These are phyloP conservation scores for Cephus sareptanus DNA, from an alignment of 2,888 invertebrate genomes.

Conservation along the genomic window DNA sequence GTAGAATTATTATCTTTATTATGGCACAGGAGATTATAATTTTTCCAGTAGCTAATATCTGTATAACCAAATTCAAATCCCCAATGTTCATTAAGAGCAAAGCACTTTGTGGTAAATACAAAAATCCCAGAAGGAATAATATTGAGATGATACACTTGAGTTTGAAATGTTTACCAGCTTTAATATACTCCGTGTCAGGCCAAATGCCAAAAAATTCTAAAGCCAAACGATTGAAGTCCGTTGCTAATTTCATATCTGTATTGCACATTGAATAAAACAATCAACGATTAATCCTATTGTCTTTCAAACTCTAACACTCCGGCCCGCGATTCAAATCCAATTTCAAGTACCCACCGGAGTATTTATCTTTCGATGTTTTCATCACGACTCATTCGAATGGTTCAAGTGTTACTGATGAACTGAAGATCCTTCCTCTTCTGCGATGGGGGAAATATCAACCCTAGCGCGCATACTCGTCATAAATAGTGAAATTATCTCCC, in stretches of 20 bases:
- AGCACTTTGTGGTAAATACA: not conserved
- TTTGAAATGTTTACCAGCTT: not conserved
- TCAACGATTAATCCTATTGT: too few relatives aligned
- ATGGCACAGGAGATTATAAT: not conserved
- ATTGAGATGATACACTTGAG: not conserved
- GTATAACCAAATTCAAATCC: slow-evolving; percentile 26
- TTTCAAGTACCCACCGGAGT: not conserved
- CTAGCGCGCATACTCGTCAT: too few relatives aligned
- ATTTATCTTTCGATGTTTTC: not conserved
- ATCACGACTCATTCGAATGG: not conserved
- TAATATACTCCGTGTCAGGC: slow-evolving; percentile 3
- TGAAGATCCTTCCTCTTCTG: too few relatives aligned
- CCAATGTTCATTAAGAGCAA: not conserved
- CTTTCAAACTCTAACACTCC: not conserved
- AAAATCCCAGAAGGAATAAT: not conserved
- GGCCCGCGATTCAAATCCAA: not conserved
- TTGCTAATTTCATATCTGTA: slow-evolving; percentile 29
- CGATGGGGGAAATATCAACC: too few relatives aligned
- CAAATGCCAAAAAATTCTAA: slow-evolving; percentile 12
- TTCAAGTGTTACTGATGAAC: too few relatives aligned
- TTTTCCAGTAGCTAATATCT: not conserved
- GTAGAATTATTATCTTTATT: not conserved
- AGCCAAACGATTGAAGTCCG: not conserved
- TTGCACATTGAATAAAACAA: too few relatives aligned
- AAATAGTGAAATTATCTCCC: too few relatives aligned